Conservation (phyloP, 2,888 invertebrate species). For the Elysia crispata region DNA sequence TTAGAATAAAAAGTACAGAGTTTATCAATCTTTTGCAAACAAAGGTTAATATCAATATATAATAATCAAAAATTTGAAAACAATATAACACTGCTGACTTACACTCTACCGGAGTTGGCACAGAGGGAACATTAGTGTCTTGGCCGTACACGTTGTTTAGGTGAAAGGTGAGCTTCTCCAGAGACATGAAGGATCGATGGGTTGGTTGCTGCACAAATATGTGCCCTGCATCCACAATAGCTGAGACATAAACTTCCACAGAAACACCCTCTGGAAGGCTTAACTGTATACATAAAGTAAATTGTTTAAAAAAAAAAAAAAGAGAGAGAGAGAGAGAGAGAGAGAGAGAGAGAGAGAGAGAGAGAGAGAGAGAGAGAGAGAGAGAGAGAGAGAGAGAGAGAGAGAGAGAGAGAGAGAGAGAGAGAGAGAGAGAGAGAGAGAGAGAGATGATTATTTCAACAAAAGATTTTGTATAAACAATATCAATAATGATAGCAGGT, state of each 20-base stretch:
- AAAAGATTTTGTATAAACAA: no score
- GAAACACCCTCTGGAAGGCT: slow-evolving; percentile 93
- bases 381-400: slow-evolving; percentile 28
- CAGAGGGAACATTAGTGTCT: slow-evolving; percentile 85
- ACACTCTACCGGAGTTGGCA: slow-evolving; percentile 89
- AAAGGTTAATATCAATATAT: not conserved
- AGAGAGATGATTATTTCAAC: no score
- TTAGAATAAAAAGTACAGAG: not conserved
- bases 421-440: slow-evolving; percentile 33
- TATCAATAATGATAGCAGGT: no score
- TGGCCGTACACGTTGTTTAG: slow-evolving; percentile 90
- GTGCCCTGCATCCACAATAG: slow-evolving; percentile 90
- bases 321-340: slow-evolving; percentile 34
- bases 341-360: slow-evolving; percentile 35
- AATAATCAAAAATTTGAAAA: not conserved
- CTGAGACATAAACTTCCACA: slow-evolving; percentile 93
- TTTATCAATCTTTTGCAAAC: not conserved
- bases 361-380: slow-evolving; percentile 35
- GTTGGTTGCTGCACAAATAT: slow-evolving; percentile 96
- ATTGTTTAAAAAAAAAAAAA: not conserved
- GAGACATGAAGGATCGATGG: slow-evolving; percentile 93
- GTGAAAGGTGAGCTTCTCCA: slow-evolving; percentile 86
- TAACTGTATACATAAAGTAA: slow-evolving; percentile 81
- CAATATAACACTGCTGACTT: slow-evolving; percentile 56
- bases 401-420: slow-evolving; percentile 12